Evolutionary conservation across 2,797 vertebrate species (phyloP), one percentile per base, ranked within the genome.

Genomic region (Neopelma chrysocephalum): DNA sequence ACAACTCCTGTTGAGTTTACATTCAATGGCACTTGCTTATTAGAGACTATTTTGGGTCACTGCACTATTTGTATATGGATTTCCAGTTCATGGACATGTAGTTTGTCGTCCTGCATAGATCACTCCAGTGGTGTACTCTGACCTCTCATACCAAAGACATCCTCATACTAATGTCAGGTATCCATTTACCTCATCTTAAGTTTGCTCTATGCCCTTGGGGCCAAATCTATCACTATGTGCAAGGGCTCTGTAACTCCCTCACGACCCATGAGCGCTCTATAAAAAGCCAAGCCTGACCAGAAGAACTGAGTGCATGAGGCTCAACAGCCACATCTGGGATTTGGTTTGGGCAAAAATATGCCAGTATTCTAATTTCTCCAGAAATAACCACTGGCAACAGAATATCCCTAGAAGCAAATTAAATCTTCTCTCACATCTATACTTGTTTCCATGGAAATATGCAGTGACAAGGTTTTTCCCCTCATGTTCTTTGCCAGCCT

Each of bases 401-500:
- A 83, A 21, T 42, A 87, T 65, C 54, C 56, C 4, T 10, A 23
- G 61, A 87, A 61, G 19, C 38, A 87, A 87, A 47, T n/a, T 76
- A 89, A 65, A 76, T 31, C 50, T 57, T 38, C 61, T 73, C n/a
- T 81, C 34, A 81, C 9, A 16, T 73, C 82, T 79, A 34, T 36
- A 66, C 51, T 73, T 64, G 72, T 96, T 90, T 87, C 89, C 70
- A 89, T 62, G 66, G 93, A 93, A 94, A 93, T 89, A 65, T 1
- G 20, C 58, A 82, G 20, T 53, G 48, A 65, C 53, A 64, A 79
- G 66, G 11, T 6, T 62, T 90, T 86, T 48, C 23, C 6, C 10
- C 26, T 89, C 27, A 36, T 69, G 65, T 88, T 34, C 62, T 87
- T 77, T 88, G 47, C 47, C 57, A 94, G 48, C 38, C 15, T 56